phyloP scores from a whole-genome alignment of 2,113 vertebrate species.

The Cyphomyrus plagiostoma region DNA sequence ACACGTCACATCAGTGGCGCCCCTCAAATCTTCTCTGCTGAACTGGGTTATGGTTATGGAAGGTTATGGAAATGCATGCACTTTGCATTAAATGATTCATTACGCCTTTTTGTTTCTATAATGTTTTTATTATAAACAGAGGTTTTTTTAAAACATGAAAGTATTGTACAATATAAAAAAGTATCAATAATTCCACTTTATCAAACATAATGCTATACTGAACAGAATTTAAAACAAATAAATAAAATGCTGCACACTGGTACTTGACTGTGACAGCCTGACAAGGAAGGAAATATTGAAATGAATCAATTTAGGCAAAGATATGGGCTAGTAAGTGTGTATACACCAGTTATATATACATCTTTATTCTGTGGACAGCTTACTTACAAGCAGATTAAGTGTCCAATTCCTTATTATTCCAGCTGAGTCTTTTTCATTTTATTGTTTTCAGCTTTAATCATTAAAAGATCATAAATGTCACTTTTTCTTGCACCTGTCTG shows the following conservation, averaged over 20 bases:
- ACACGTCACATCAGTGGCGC: background rate
- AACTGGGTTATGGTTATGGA: background rate
- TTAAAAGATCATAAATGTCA: background rate
- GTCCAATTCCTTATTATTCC: background rate
- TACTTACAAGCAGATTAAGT: background rate
- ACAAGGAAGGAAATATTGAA: background rate
- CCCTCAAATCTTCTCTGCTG: background rate
- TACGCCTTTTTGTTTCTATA: constrained; percentile 56
- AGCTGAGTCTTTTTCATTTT: background rate
- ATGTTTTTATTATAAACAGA: constrained; percentile 73
- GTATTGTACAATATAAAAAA: constrained; percentile 26
- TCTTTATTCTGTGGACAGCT: background rate
- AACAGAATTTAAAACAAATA: constrained; percentile 14
- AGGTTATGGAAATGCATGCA: constrained; percentile 43
- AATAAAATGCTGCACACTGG: constrained; percentile 4
- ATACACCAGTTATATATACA: background rate
- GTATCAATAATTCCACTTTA: constrained; percentile 23
- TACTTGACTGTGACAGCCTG: background rate
- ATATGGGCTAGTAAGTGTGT: background rate
- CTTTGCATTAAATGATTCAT: constrained; percentile 62
- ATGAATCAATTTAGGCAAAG: constrained; percentile 8
- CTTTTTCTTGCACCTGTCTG: background rate
- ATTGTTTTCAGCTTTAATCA: background rate
- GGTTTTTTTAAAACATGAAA: constrained; percentile 25
- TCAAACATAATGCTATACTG: constrained; percentile 19